Evolutionary conservation across 2,888 invertebrate species (phyloP), one percentile per base, ranked within the genome.

Genomic region (Apamea monoglypha): DNA sequence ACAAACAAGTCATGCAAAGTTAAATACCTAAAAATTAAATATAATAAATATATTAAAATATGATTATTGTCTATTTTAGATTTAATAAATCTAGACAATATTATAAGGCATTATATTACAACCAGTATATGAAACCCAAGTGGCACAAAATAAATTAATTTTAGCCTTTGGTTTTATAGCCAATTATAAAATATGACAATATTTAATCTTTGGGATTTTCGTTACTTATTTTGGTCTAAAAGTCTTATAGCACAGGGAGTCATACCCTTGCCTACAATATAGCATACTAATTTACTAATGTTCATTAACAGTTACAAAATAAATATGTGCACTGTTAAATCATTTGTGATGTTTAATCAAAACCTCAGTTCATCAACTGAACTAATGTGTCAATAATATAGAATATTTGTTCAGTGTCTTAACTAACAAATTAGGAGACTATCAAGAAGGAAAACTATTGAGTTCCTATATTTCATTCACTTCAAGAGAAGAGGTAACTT

Each of bases 1-100:
- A 96, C 91, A 94, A 95, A 96, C 94, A 95, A 96, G 93, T 95
- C 96, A 96, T 96, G 96, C 96, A 95, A 87, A 92, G 91, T 94
- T 95, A 95, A 93, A 95, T 92, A 93, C 95, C 93, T 94, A 92
- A 93, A 93, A 91, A 93, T 94, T 95, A 95, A 95, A 95, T 96
- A 95, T 95, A 94, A 93, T 96, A 95, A 93, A 93, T 95, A 94
- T 95, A 95, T 91, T 91, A 92, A 89, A 88, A 89, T 94, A 95
- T 90, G 91, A 91, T 92, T 91, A 88, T 89, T 89, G 90, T 84
- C 89, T 81, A 90, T 80, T 78, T 80, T 67, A 79, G 63, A 87
- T 85, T 85, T 78, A 61, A 82, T 83, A 94, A 93, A 94, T 92
- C 89, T 94, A 94, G 91, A 92, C 92, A 94, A 94, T 92, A 92